Evolutionary conservation across 2,888 invertebrate genomes (phyloP).

Genomic region (Agrypnus murinus): DNA sequence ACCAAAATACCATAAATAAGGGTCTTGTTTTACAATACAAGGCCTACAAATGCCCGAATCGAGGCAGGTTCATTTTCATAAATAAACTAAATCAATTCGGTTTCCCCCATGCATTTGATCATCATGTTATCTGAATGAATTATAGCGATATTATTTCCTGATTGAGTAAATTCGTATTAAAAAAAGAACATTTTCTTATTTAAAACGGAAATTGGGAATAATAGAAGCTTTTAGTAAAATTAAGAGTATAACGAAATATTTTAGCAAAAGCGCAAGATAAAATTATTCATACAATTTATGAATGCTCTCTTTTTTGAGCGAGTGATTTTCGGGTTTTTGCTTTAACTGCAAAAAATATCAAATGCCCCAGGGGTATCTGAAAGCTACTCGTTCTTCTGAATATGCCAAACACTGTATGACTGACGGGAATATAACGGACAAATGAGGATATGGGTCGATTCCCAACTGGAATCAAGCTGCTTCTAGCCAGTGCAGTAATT

Average conservation of each 20-base stretch:
- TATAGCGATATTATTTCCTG: slow-evolving; percentile 10
- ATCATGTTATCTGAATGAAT: slow-evolving; percentile 26
- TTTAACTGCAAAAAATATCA: not conserved
- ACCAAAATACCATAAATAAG: slow-evolving; percentile 3
- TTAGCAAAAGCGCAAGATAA: not conserved
- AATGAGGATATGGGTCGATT: slow-evolving; percentile 16
- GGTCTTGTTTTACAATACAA: slow-evolving; percentile 13
- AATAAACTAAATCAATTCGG: slow-evolving; percentile 27
- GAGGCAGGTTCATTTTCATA: slow-evolving; percentile 21
- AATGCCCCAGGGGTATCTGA: not conserved
- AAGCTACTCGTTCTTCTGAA: slow-evolving; percentile 5
- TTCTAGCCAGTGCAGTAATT: slow-evolving; percentile 1
- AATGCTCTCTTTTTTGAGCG: not conserved
- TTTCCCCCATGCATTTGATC: slow-evolving; percentile 13
- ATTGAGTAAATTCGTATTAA: slow-evolving; percentile 22
- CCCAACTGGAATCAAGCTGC: slow-evolving; percentile 16
- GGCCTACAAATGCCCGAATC: slow-evolving; percentile 15
- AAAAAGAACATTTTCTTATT: not conserved
- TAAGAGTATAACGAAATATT: not conserved
- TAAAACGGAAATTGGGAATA: not conserved
- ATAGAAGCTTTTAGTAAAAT: slow-evolving; percentile 15
- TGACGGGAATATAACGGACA: slow-evolving; percentile 15
- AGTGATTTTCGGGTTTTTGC: slow-evolving; percentile 2
- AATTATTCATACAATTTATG: slow-evolving; percentile 4
- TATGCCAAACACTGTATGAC: slow-evolving; percentile 4